Base-by-base conservation (phyloP, 1,140 invertebrate genomes). In the Calephelis virginiensis region DNA sequence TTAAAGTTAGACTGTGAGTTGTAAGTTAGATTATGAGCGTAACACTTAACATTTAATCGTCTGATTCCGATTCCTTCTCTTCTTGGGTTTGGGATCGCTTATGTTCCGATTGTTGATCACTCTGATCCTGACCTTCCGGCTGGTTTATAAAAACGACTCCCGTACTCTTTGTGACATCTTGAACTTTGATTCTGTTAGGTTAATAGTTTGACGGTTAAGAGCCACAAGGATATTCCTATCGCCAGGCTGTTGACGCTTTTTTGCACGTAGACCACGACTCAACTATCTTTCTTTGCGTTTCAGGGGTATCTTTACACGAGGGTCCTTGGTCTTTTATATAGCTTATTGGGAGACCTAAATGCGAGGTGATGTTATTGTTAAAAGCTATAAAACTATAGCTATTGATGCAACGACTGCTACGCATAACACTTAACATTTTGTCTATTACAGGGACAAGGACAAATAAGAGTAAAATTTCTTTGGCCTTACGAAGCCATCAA, bases 171-270 rank as follows among this genome's bases (percentile, higher is more conserved):
- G 78, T 75, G 0, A 87, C 67, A 40, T 90, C 78, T 6, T 85
- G 85, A 8, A 83, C 80, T 68, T 85, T 88, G 17, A 90, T 90
- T 66, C 78, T 82, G 70, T 90, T 88, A 0, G 87, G 87, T 61
- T 90, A 85, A 56, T 85, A 83, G 68, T 87, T 90, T 6, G 78
- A 68, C 0, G 84, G 83, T 63, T 87, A 82, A 0, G 79, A 74
- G 0, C 80, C 80, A 0, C 38, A 59, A 7, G 82, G 78, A 37
- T 81, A 86, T 46, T 80, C 74, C 47, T 53, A 61, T 1, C 78
- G 80, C 83, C 83, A 86, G 17, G 72, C 71, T 6, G 72, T 69
- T 1, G 80, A 69, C 13, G 78, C 68, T 0, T 69, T 68, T 1
- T 82, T 76, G 1, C 64, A 9, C 61, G 83, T 86, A 0, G 87